Conservation (phyloP, 2,113 vertebrate genomes). For the Hystrix brachyura region DNA sequence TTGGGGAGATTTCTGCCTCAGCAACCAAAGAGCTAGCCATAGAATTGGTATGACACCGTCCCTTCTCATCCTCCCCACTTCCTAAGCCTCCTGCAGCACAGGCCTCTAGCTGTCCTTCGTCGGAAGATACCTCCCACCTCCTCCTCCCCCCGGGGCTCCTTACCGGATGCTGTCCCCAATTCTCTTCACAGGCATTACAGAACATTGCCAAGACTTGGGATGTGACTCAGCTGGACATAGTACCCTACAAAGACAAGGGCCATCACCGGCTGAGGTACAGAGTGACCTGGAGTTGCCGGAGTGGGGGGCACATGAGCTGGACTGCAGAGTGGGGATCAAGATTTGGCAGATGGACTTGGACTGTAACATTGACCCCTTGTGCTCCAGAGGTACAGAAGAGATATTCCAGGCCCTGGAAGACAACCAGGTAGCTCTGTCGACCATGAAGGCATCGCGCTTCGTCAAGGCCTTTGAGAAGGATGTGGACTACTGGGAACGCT, state of each 20-base stretch:
- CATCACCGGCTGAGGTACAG: slow-evolving; percentile 87
- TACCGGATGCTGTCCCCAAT: neutral
- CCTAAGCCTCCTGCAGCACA: neutral
- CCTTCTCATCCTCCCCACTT: neutral
- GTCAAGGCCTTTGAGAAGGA: slow-evolving; percentile 93
- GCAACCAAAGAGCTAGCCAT: slow-evolving; percentile 94
- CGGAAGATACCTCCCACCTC: neutral
- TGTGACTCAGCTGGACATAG: slow-evolving; percentile 85
- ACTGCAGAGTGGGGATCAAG: neutral
- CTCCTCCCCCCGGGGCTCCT: neutral
- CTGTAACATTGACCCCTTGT: neutral
- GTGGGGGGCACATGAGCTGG: neutral
- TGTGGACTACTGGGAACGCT: slow-evolving; percentile 94
- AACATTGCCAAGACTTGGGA: slow-evolving; percentile 88
- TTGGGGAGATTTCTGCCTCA: slow-evolving; percentile 91
- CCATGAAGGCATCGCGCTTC: slow-evolving; percentile 94
- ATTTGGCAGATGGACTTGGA: neutral
- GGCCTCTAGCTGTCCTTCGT: neutral
- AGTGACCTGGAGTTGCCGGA: neutral
- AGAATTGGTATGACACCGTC: slow-evolving; percentile 89
- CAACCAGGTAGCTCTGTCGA: slow-evolving; percentile 93
- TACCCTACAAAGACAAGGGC: slow-evolving; percentile 89
- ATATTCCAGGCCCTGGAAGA: slow-evolving; percentile 93
- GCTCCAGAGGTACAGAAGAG: slow-evolving; percentile 91
- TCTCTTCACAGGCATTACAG: slow-evolving; percentile 84